Conservation (phyloP, 1,140 invertebrate genomes). For the Homalodisca vitripennis region DNA sequence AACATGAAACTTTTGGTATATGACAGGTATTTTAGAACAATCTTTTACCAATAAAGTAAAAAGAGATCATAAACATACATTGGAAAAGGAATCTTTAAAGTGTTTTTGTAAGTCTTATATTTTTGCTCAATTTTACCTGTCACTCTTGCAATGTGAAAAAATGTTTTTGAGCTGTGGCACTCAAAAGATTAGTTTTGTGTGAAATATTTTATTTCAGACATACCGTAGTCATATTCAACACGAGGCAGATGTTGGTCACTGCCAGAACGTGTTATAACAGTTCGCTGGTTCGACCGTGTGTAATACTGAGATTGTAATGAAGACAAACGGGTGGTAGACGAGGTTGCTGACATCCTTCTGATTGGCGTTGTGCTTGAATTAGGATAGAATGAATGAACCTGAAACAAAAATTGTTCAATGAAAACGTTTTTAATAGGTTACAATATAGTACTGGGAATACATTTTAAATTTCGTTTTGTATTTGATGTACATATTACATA, state of each 20-base stretch:
- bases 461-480: no score
- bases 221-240: conserved; percentile 67
- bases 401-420: background rate
- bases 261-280: conserved; percentile 75
- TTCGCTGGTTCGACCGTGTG: conserved; percentile 51
- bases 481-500: no score
- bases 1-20: no score
- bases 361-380: conserved; percentile 53
- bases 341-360: conserved; percentile 55
- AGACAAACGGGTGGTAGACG: conserved; percentile 37
- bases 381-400: conserved; percentile 78
- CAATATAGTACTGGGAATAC: background rate
- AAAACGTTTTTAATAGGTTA: background rate
- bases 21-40: no score
- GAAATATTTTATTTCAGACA: conserved; percentile 20
- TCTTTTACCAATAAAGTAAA: no score
- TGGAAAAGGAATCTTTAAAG: no score
- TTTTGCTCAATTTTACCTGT: no score
- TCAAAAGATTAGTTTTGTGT: no score
- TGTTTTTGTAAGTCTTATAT: no score
- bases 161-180: no score
- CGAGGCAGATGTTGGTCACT: conserved; percentile 81
- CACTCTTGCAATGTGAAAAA: no score
- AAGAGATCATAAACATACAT: no score
- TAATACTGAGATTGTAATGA: conserved; percentile 44